Percentiles rank a stretch among this genome's conserved stretches.
phyloP scores from a whole-genome alignment of 2,113 vertebrate species.

The Passer domesticus region DNA sequence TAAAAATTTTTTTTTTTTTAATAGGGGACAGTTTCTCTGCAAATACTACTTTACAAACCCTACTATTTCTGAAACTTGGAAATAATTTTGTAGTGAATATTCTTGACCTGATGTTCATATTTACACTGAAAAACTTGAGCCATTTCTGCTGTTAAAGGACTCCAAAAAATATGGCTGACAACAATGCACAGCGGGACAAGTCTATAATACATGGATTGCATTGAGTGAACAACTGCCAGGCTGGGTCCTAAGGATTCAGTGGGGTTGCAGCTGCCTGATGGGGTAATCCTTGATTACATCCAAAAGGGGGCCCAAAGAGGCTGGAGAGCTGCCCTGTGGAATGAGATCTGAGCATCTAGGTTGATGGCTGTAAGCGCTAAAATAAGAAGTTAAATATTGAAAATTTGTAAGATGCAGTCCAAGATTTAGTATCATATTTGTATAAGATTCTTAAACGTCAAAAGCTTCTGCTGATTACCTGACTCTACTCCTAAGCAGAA shows the following conservation, averaged over 20 bases:
- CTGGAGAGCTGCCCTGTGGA: neutral
- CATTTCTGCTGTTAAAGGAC: neutral
- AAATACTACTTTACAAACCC: neutral
- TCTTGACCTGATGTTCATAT: neutral
- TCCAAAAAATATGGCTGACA: neutral
- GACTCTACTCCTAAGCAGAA: neutral
- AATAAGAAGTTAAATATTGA: neutral
- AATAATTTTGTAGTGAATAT: neutral
- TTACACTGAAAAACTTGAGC: neutral
- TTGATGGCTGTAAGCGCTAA: neutral
- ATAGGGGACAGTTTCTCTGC: neutral
- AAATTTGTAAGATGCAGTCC: neutral
- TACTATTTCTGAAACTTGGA: neutral
- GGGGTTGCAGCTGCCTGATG: neutral
- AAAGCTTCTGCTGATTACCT: neutral
- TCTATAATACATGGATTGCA: neutral
- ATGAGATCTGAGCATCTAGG: neutral
- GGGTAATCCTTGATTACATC: neutral
- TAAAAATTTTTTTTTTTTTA: neutral
- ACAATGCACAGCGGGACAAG: fast-evolving
- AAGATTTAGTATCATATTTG: neutral
- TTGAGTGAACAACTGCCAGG: neutral
- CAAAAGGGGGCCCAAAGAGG: neutral
- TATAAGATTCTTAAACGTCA: neutral
- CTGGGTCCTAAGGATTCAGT: neutral